These are phyloP conservation scores for Spea multiplicata DNA, from an alignment of 2,113 vertebrate genomes.

Conservation along the genomic window DNA sequence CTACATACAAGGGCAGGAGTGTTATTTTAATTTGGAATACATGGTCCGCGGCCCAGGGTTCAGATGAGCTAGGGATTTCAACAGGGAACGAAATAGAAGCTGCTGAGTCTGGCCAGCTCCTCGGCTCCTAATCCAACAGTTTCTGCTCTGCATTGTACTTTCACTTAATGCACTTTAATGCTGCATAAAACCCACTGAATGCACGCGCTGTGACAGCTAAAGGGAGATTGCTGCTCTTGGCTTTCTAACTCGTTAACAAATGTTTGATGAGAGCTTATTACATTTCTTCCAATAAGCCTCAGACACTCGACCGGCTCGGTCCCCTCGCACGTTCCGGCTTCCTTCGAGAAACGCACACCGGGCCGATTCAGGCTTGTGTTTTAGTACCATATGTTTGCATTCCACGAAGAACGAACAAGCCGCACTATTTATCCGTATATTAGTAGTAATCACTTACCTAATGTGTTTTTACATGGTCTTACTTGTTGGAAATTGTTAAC, in stretches of 20 bases:
- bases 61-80: too few relatives aligned
- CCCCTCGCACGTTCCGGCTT: slow-evolving; percentile 7
- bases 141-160: too few relatives aligned
- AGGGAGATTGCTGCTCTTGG: neutral
- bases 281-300: slow-evolving; percentile 20
- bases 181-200: neutral
- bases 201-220: neutral
- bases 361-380: slow-evolving; percentile 35
- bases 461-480: slow-evolving; percentile 41
- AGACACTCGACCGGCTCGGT: slow-evolving; percentile 2
- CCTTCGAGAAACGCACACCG: slow-evolving; percentile 30
- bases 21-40: too few relatives aligned
- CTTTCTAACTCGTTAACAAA: slow-evolving; percentile 26
- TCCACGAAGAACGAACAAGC: slow-evolving; percentile 22
- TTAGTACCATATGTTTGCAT: slow-evolving; percentile 34
- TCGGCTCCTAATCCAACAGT: too few relatives aligned
- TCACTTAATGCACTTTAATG: too few relatives aligned
- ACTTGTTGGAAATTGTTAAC: slow-evolving; percentile 43
- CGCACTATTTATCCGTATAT: slow-evolving; percentile 42
- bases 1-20: too few relatives aligned
- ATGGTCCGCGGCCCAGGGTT: too few relatives aligned
- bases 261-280: slow-evolving; percentile 29
- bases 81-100: too few relatives aligned
- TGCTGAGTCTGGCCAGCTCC: too few relatives aligned
- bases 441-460: slow-evolving; percentile 40